Base-by-base conservation (phyloP, 1,140 invertebrate genomes). In the Mercenaria mercenaria region DNA sequence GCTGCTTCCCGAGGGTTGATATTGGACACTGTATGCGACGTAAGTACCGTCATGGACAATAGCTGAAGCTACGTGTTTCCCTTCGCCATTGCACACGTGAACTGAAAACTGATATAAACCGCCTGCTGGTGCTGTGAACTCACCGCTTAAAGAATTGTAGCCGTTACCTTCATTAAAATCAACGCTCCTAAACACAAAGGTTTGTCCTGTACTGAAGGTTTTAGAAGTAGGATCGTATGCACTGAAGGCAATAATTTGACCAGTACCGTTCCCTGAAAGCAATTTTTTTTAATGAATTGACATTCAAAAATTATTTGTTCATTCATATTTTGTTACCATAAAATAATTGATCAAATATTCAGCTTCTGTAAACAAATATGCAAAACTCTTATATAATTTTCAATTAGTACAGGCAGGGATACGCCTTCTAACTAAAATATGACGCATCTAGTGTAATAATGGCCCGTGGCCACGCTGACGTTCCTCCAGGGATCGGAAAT, bases 61-160 rank as follows among this genome's bases (percentile, higher is more conserved):
- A 77, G 41, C 37, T 15, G 1, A 47, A 41, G 8, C 41, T 13
- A 52, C 41, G 29, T 77, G 1, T 1, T 50, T 29, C 1, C 43
- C 43, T 50, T 8, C 18, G 8, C 1, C 2, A 29, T 77, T 52
- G 34, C 74, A 77, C 10, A 52, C 74, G 39, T 77, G 74, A 6
- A 77, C 74, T 18, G 41, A 34, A 52, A 77, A 77, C 4, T n/a
- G 26, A 26, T 77, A 77, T 11, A 77, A 41, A 10, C 74, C 74
- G 15, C 13, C n/a, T 20, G 15, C 23, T 26, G 74, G 74, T 3
- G 74, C 74, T 13, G 74, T 77, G n/a, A 77, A 77, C 26, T 15
- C 41, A 23, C 74, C 74, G 29, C 41, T 77, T 29, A 23, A 77
- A 1, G n/a, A 18, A 29, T 50, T n/a, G n/a, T 77, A 77, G 8